These are phyloP conservation scores for Pelagia noctiluca DNA, from an alignment of 30 jellyfish, hydroid and myxozoan species.

Conservation along the genomic window DNA sequence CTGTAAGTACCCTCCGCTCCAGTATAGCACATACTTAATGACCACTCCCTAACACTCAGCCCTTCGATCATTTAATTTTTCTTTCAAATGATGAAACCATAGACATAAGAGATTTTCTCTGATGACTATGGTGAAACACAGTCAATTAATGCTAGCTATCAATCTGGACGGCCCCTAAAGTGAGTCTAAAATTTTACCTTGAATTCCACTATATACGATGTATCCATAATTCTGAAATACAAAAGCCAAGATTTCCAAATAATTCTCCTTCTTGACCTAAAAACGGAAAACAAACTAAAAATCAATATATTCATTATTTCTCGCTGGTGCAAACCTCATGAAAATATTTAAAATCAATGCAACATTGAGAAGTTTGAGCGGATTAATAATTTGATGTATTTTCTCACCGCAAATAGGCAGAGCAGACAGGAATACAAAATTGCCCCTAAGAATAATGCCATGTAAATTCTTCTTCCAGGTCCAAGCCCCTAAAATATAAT, in stretches of 20 bases:
- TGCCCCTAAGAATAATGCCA: constrained; percentile 78
- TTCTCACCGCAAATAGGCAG: constrained; percentile 82
- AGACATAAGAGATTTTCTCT: no score
- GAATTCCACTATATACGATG: constrained; percentile 74
- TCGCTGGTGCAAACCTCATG: background rate
- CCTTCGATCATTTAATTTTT: no score
- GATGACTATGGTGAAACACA: no score
- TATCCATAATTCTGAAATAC: constrained; percentile 78
- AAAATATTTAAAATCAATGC: background rate
- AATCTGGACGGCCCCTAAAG: no score
- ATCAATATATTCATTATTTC: background rate
- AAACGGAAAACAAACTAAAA: background rate
- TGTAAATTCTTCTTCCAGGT: constrained; percentile 83
- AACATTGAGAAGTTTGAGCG: background rate
- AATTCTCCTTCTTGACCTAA: constrained; percentile 74
- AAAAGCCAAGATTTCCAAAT: constrained; percentile 79
- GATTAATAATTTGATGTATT: background rate
- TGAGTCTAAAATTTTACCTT: constrained; percentile 51
- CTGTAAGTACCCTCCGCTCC: no score
- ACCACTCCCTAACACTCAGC: no score
- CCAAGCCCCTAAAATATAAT: constrained; percentile 78
- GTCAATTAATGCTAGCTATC: no score
- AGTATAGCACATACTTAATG: no score
- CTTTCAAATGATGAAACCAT: no score
- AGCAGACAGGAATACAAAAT: constrained; percentile 79